Percentiles rank a stretch among this genome's conserved stretches.
These are phyloP conservation scores for Sebastolobus alascanus DNA, from an alignment of 2,797 vertebrate genomes.

Conservation along the genomic window DNA sequence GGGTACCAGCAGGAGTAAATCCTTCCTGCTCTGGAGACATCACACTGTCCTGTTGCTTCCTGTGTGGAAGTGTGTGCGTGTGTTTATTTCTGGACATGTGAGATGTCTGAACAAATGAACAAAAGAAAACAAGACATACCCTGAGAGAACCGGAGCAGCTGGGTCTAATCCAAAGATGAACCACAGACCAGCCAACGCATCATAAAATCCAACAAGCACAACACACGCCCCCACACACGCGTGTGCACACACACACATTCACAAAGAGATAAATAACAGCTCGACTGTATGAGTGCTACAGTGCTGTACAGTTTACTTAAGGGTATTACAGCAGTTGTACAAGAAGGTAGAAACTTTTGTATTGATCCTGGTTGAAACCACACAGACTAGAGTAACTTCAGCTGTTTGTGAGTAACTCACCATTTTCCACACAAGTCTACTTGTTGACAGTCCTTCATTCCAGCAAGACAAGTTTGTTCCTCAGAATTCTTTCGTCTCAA, in stretches of 20 bases:
- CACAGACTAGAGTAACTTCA: constrained; percentile 52
- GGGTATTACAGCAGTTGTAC: not conserved
- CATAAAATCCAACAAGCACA: constrained; percentile 58
- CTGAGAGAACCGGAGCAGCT: constrained; percentile 68
- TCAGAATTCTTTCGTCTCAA: constrained; percentile 73
- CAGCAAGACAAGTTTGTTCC: constrained; percentile 69
- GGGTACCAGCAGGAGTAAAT: constrained; percentile 34
- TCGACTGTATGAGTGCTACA: constrained; percentile 2
- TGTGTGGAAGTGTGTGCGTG: constrained; percentile 53
- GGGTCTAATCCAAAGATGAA: constrained; percentile 64
- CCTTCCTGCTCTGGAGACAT: constrained; percentile 44
- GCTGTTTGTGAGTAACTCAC: constrained; percentile 66
- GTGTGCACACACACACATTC: constrained; percentile 21
- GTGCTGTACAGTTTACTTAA: constrained; percentile 17
- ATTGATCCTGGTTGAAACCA: constrained; percentile 28
- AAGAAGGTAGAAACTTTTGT: constrained; percentile 36
- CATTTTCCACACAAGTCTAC: constrained; percentile 54
- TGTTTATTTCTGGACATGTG: constrained; percentile 80
- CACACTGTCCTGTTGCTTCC: constrained; percentile 57
- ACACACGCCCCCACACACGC: constrained; percentile 28
- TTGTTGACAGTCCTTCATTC: constrained; percentile 62
- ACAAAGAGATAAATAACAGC: constrained; percentile 49
- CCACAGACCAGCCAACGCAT: constrained; percentile 51
- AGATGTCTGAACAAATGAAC: constrained; percentile 76
- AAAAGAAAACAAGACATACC: constrained; percentile 68